A percentile compares a stretch with the other conserved stretches of the same genome.
Evolutionary conservation across 2,113 vertebrate genomes (phyloP).

Genomic region (Acanthochromis polyacanthus): DNA sequence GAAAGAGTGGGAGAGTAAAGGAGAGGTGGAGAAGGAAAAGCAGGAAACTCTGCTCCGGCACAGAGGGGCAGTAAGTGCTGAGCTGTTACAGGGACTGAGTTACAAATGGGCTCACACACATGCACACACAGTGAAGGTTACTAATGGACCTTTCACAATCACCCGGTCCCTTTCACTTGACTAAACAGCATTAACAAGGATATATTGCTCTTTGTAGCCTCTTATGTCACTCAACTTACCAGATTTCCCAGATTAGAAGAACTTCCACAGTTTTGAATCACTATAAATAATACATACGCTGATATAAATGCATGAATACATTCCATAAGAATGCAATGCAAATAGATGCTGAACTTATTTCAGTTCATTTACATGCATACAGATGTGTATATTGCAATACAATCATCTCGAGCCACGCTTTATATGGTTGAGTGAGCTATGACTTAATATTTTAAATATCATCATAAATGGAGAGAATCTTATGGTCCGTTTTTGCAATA

Average conservation of each 20-base stretch:
- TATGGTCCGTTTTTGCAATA: too few relatives aligned
- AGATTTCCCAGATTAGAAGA: not conserved
- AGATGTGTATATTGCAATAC: not conserved
- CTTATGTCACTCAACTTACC: not conserved
- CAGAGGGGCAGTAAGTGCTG: slow-evolving; percentile 69
- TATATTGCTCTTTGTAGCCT: slow-evolving; percentile 22
- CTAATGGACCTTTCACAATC: slow-evolving; percentile 75
- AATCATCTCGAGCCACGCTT: too few relatives aligned
- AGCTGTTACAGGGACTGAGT: slow-evolving; percentile 64
- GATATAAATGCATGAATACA: too few relatives aligned
- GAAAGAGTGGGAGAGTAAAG: slow-evolving; percentile 46
- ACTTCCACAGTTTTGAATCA: not conserved
- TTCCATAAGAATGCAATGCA: not conserved
- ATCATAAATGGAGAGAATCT: too few relatives aligned
- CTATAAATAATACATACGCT: not conserved
- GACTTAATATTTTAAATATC: too few relatives aligned
- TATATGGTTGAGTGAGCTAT: too few relatives aligned
- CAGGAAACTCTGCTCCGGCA: slow-evolving; percentile 77
- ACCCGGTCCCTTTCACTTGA: slow-evolving; percentile 55
- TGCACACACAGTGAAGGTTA: slow-evolving; percentile 50
- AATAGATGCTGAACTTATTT: slow-evolving; percentile 3
- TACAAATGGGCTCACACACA: slow-evolving; percentile 73
- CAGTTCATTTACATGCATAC: not conserved
- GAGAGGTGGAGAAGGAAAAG: slow-evolving; percentile 40
- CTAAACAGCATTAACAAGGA: slow-evolving; percentile 44